phyloP scores from a whole-genome alignment of 2,888 invertebrate species.

The Protodeltote pygarga region DNA sequence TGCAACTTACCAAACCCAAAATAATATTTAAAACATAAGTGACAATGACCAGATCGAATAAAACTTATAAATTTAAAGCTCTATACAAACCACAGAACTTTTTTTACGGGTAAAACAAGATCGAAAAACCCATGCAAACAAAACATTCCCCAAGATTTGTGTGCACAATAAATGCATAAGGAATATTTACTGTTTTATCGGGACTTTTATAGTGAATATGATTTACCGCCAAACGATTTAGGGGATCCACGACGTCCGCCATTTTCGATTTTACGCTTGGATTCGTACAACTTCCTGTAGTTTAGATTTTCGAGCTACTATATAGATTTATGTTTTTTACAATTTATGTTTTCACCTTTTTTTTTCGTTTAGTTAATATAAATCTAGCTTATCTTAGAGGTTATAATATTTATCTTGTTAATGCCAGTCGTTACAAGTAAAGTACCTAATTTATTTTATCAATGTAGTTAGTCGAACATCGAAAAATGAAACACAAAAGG shows the following conservation, averaged over 20 bases:
- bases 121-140: neutral
- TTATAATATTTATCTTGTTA: no score
- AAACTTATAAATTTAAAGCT: no score
- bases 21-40: no score
- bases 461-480: no score
- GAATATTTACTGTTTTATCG: constrained; percentile 81
- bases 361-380: no score
- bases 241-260: constrained; percentile 68
- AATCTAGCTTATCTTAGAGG: no score
- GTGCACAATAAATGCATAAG: constrained; percentile 75
- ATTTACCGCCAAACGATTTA: constrained; percentile 77
- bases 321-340: constrained; percentile 28
- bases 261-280: constrained; percentile 82
- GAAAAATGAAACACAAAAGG: no score
- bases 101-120: no score
- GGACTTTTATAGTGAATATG: constrained; percentile 80
- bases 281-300: constrained; percentile 61
- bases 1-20: no score
- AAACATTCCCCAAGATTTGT: constrained; percentile 60
- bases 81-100: no score
- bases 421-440: no score
- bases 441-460: no score
- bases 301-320: constrained; percentile 55
- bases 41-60: neutral
- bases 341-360: neutral